Base-by-base conservation (phyloP, 92 coral and sea anemone species). In the Epizoanthus ramosus region DNA sequence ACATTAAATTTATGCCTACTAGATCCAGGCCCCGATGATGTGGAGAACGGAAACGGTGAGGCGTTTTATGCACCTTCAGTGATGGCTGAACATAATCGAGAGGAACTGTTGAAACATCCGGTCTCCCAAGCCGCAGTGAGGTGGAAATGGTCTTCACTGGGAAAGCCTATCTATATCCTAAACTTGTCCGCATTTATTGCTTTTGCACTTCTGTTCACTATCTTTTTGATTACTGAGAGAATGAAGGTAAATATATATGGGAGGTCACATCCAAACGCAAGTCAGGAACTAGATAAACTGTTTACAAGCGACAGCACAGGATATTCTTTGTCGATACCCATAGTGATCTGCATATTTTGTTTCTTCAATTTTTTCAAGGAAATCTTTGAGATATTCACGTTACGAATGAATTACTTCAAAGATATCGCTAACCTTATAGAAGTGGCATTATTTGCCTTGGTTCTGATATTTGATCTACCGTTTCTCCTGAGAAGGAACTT, bases 101-200 rank as follows among this genome's bases (percentile, higher is more conserved):
- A 95, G 64, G 87, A 86, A 17, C 85, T 95, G 6, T 83, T 95
- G 12, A 90, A 91, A 59, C 98, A 95, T 73, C 71, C 89, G 31
- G 89, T 95, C 9, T 87, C 94, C n/a, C 92, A 93, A 28, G 81
- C 88, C 25, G 74, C 92, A 7, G 74, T 95, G 17, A 74, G 89
- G 14, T 85, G 84, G 80, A 95, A 93, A 72, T 95, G 98, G 98
- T 73, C 85, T 3, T 71, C 83, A 0, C 89, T 88, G 23, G 98
- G 98, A 47, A 93, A 93, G 70, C 76, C 85, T n/a, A 9, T 89
- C 22, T 84, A 61, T 84, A 71, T 79, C 67, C 23, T 93, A 2
- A 93, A 91, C 68, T 85, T 91, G 31, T 9, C 74, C 6, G 6
- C 71, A 4, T 95, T 88, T 59, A 18, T 86, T 16, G 54, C 81